Base-by-base conservation (phyloP, 2,797 vertebrate genomes). In the Typhlichthys eigenmanni region DNA sequence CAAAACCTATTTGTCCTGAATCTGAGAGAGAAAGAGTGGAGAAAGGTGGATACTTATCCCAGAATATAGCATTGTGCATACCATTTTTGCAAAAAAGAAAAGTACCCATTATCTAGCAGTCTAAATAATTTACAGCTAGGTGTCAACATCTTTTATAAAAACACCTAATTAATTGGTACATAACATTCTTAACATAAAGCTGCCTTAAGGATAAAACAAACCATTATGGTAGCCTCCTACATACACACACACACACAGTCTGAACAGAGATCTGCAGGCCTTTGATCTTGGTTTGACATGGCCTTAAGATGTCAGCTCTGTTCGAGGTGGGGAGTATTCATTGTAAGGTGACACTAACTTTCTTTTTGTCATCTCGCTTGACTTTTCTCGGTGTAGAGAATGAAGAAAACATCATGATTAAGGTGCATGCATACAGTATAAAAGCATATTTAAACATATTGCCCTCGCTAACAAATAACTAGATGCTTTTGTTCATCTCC, bases 241-340 rank as follows among this genome's bases (percentile, higher is more conserved):
- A 60, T 13, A 53, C 47, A 43, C 38, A 46, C 53, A 46, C 53
- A 34, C 58, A 19, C 46, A 29, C 46, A 38, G 62, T 48, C 56
- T 74, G 69, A 75, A 64, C 57, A 45, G 56, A 72, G 65, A 19
- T n/a, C 70, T 80, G 79, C 82, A 75, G 50, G 77, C 68, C 79
- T 91, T 83, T 91, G 87, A 92, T 90, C 86, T 83, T 62, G 58
- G 13, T 49, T 43, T 89, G 86, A 89, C 85, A 78, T 84, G 85
- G 87, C 84, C 86, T 84, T 87, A 85, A 88, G 83, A 85, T 84
- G 81, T 89, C 85, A 86, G 85, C 85, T 85, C 81, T 61, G 62
- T 79, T 78, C 86, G 80, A 83, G 85, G 85, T 81, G 70, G 76
- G 68, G 63, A 72, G 70, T 80, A 84, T 76, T 85, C 84, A 76